A percentile compares a stretch with the other conserved stretches of the same genome.
These are phyloP conservation scores for Sinhomidia bicolor DNA, from an alignment of 2,888 invertebrate species.

Conservation along the genomic window DNA sequence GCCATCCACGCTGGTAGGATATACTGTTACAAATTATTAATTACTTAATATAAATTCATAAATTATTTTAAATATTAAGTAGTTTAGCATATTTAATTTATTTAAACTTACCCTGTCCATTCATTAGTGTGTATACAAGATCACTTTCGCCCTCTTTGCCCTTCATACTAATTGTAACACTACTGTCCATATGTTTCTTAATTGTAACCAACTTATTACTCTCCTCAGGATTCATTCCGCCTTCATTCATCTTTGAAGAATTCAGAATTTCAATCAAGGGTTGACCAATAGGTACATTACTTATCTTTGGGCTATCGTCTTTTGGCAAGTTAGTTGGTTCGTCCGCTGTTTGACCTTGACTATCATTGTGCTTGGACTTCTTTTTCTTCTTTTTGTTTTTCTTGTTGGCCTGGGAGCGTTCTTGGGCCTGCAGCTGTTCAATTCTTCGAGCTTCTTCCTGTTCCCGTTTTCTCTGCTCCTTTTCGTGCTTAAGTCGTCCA, in stretches of 20 bases:
- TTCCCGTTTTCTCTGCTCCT: slow-evolving; percentile 66
- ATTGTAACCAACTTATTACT: slow-evolving; percentile 86
- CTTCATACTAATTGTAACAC: slow-evolving; percentile 89
- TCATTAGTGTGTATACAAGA: slow-evolving; percentile 86
- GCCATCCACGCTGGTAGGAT: slow-evolving; percentile 55
- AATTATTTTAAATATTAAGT: not conserved
- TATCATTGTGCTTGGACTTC: slow-evolving; percentile 50
- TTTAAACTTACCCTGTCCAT: slow-evolving; percentile 82
- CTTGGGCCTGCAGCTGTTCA: slow-evolving; percentile 65
- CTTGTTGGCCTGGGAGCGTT: slow-evolving; percentile 58
- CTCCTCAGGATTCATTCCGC: slow-evolving; percentile 38
- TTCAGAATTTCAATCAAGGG: slow-evolving; percentile 28
- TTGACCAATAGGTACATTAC: slow-evolving; percentile 2
- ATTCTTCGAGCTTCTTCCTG: slow-evolving; percentile 64
- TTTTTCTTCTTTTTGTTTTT: slow-evolving; percentile 73
- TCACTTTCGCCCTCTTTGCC: slow-evolving; percentile 89
- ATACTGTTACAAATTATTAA: too few species aligned
- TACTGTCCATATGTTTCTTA: slow-evolving; percentile 84
- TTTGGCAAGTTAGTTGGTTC: not conserved
- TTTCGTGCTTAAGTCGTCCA: slow-evolving; percentile 64
- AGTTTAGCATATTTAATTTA: not conserved
- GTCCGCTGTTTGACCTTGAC: not conserved
- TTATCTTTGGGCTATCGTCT: not conserved
- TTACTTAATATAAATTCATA: too few species aligned
- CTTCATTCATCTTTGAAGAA: slow-evolving; percentile 6